phyloP scores from a whole-genome alignment of 2,113 vertebrate species.

The Phocoena sinus region DNA sequence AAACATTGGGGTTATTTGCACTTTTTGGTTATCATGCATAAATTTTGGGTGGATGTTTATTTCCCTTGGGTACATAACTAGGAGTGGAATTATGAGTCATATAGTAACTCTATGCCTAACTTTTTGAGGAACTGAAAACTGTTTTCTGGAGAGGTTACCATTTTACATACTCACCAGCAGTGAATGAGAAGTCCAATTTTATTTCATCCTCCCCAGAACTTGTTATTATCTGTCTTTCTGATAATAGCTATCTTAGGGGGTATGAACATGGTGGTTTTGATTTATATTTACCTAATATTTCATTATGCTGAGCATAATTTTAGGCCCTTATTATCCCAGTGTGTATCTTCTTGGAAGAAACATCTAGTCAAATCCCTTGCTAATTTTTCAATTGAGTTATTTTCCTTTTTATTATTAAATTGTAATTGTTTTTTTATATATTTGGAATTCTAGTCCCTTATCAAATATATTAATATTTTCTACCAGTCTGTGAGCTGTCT shows the following conservation, averaged over 20 bases:
- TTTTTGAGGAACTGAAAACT: not conserved
- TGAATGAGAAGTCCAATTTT: not conserved
- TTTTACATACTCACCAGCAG: not conserved
- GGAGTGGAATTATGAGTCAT: not conserved
- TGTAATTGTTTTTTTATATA: not conserved
- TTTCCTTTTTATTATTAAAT: slow-evolving; percentile 8
- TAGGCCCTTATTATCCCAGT: not conserved
- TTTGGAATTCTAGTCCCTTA: not conserved
- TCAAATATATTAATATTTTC: not conserved
- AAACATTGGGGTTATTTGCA: not conserved
- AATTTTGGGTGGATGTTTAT: not conserved
- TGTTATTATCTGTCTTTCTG: not conserved
- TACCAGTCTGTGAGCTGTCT: not conserved
- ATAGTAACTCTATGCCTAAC: not conserved
- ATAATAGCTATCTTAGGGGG: not conserved
- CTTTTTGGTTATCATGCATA: not conserved
- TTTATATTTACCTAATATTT: not conserved
- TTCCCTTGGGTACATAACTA: not conserved
- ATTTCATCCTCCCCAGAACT: not conserved
- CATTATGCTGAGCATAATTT: not conserved
- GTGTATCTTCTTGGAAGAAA: not conserved
- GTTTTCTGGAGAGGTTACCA: not conserved
- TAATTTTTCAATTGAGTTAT: not conserved
- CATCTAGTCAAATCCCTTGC: not conserved
- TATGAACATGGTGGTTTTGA: not conserved